A percentile compares a stretch with the other conserved stretches of the same genome.
phyloP scores from a whole-genome alignment of 1,140 invertebrate species.

The Babylonia areolata region DNA sequence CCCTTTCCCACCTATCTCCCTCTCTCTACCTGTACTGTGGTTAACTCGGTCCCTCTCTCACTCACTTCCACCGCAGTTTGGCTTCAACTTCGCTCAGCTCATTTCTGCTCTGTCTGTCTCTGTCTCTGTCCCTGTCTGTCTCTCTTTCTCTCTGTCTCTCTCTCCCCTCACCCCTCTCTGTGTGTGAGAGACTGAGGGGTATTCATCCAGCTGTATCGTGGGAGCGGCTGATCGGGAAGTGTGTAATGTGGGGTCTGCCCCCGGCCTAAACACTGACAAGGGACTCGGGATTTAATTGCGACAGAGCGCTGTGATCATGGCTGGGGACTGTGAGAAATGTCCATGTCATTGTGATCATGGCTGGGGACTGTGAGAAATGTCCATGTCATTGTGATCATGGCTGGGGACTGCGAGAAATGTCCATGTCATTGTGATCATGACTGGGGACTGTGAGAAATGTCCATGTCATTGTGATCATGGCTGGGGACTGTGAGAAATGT shows the following conservation, averaged over 20 bases:
- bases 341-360: no score
- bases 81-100: background rate
- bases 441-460: no score
- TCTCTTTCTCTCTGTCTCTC: slow-evolving; percentile 6
- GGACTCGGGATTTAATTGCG: background rate
- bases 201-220: background rate
- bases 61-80: background rate
- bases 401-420: no score
- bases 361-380: no score
- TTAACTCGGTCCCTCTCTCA: background rate
- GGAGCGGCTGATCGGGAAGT: background rate
- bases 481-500: no score
- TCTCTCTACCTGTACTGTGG: background rate
- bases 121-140: background rate
- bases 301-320: background rate
- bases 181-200: background rate
- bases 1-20: background rate
- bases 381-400: no score
- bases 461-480: no score
- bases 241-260: background rate
- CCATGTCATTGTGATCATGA: no score
- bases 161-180: background rate
- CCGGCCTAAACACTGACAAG: background rate
- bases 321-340: no score
- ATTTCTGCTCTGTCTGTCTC: background rate